phyloP scores from a whole-genome alignment of 2,888 invertebrate genomes.

The Lathronympha strigana region DNA sequence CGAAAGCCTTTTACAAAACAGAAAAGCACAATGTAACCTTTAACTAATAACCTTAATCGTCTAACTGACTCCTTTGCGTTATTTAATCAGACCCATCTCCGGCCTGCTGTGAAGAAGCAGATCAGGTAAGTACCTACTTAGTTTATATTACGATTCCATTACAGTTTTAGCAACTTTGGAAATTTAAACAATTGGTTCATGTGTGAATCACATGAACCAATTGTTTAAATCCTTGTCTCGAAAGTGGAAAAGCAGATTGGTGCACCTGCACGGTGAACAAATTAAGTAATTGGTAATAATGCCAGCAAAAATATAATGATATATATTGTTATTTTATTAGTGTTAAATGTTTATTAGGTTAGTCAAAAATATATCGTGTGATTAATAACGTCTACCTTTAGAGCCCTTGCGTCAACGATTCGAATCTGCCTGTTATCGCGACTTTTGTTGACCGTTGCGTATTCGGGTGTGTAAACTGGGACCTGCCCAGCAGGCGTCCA shows the following conservation, averaged over 20 bases:
- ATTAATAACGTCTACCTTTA: constrained; percentile 60
- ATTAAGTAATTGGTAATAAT: neutral
- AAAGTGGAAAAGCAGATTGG: too few species aligned
- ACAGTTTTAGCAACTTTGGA: too few species aligned
- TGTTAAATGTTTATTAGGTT: neutral
- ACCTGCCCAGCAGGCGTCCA: constrained; percentile 33
- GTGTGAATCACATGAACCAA: too few species aligned
- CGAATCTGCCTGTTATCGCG: constrained; percentile 53
- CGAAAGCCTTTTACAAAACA: neutral
- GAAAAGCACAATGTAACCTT: neutral
- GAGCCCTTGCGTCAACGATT: constrained; percentile 55
- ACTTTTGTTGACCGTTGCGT: constrained; percentile 65
- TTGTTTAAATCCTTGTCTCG: too few species aligned
- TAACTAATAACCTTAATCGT: neutral
- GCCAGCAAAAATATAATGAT: neutral
- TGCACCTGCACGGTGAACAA: neutral
- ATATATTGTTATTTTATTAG: neutral
- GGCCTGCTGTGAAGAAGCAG: neutral
- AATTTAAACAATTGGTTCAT: too few species aligned
- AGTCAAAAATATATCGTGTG: constrained; percentile 31
- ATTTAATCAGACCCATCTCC: neutral
- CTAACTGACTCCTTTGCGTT: neutral
- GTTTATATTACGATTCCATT: too few species aligned
- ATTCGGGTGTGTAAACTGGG: constrained; percentile 58
- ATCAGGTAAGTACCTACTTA: neutral